Percentiles rank a stretch among this genome's conserved stretches.
These are phyloP conservation scores for Urocyon cinereoargenteus DNA, from an alignment of 2,797 vertebrate species.

Conservation along the genomic window DNA sequence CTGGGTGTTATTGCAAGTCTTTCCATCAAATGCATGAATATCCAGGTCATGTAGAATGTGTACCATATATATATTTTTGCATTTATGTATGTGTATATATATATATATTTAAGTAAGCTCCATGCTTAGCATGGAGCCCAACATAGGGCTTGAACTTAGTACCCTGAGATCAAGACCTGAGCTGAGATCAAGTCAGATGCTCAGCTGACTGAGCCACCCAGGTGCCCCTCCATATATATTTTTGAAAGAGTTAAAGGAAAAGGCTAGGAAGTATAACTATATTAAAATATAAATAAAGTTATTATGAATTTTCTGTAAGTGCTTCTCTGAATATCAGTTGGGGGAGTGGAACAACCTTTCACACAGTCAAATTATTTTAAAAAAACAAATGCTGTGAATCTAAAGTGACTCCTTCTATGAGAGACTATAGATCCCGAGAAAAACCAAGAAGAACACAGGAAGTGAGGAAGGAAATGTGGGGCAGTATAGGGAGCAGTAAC, in stretches of 20 bases:
- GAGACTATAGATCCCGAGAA: neutral
- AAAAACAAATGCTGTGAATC: neutral
- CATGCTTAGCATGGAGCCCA: neutral
- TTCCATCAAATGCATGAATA: neutral
- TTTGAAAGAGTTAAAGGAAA: neutral
- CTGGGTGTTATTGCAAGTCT: neutral
- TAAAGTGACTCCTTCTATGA: neutral
- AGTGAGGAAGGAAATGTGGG: neutral
- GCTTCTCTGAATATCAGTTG: neutral
- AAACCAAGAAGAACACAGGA: neutral
- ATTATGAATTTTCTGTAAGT: neutral
- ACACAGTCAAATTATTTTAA: neutral
- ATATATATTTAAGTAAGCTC: neutral
- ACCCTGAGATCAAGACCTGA: neutral
- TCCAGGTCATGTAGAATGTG: neutral
- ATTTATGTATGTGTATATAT: too few species aligned
- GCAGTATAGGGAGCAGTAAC: fast-evolving
- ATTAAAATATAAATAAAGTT: neutral
- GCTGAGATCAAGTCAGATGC: neutral
- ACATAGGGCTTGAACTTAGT: neutral
- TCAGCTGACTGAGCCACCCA: neutral
- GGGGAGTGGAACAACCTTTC: neutral
- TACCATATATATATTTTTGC: neutral
- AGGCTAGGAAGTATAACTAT: neutral
- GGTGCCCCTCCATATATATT: neutral